Evolutionary conservation across 2,797 vertebrate species (phyloP).

Genomic region (Typhlichthys eigenmanni): DNA sequence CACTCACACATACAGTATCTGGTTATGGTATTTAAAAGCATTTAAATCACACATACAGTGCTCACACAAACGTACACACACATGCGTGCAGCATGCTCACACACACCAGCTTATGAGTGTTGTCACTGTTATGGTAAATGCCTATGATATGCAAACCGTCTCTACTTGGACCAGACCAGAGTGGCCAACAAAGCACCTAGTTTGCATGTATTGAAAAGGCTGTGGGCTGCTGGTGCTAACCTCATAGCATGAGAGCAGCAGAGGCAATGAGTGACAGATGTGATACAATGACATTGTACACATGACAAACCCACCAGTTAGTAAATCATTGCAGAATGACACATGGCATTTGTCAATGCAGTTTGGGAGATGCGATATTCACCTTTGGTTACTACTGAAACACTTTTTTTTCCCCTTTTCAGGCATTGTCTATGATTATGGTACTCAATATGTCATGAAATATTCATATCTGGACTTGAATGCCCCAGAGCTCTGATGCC

Average conservation of each 20-base stretch:
- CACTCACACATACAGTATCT: conserved; percentile 10
- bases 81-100: too few relatives aligned
- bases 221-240: conserved; percentile 22
- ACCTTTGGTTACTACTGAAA: neutral
- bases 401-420: conserved; percentile 14
- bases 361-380: neutral
- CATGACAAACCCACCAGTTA: conserved; percentile 43
- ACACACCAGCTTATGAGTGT: conserved; percentile 16
- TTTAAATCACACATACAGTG: too few relatives aligned
- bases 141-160: conserved; percentile 30
- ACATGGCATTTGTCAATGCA: conserved; percentile 25
- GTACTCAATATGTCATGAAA: conserved; percentile 64
- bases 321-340: conserved; percentile 44
- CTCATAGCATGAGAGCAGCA: conserved; percentile 18
- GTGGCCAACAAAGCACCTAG: conserved; percentile 26
- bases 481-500: conserved; percentile 46
- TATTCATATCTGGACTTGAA: conserved; percentile 62
- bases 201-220: conserved; percentile 44
- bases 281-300: conserved; percentile 43
- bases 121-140: conserved; percentile 51
- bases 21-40: neutral
- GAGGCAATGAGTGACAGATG: conserved; percentile 23
- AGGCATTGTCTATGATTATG: conserved; percentile 56
- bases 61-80: too few relatives aligned
- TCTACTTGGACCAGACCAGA: too few relatives aligned